These are phyloP conservation scores for Progne subis DNA, from an alignment of 2,113 vertebrate species.

Conservation along the genomic window DNA sequence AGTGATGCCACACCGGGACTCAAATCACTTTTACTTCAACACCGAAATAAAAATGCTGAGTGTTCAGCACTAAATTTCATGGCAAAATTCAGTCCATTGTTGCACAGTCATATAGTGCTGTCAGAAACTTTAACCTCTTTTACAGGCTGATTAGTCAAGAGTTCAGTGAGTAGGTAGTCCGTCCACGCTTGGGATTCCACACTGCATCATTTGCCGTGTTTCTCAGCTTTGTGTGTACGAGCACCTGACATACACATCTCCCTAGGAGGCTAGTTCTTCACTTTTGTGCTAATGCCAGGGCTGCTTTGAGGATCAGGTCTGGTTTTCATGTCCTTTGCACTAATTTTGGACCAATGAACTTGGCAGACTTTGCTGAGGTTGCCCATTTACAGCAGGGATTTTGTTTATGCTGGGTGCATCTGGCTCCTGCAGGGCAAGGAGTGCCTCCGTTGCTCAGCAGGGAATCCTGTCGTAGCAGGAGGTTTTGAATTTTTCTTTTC, in stretches of 20 bases:
- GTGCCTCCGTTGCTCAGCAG: not conserved
- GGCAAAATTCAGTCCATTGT: not conserved
- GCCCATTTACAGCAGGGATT: not conserved
- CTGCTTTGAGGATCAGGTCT: not conserved
- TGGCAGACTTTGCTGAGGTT: not conserved
- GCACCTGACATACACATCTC: not conserved
- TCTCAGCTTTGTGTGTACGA: not conserved
- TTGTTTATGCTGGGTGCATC: not conserved
- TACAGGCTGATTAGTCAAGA: not conserved
- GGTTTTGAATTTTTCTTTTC: not conserved
- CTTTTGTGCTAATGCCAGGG: not conserved
- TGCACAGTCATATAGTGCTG: not conserved
- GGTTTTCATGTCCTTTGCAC: not conserved
- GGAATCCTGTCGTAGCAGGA: not conserved
- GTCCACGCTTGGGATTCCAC: not conserved
- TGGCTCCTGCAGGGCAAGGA: not conserved
- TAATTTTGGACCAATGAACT: not conserved
- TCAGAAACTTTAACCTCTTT: not conserved
- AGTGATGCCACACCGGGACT: not conserved
- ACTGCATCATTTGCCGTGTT: not conserved
- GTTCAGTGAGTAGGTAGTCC: not conserved
- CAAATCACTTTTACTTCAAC: not conserved
- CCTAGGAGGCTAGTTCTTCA: not conserved
- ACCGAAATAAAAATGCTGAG: not conserved
- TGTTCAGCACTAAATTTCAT: not conserved